Base-by-base conservation (phyloP, 2,113 vertebrate species). In the Muntiacus muntjak region DNA sequence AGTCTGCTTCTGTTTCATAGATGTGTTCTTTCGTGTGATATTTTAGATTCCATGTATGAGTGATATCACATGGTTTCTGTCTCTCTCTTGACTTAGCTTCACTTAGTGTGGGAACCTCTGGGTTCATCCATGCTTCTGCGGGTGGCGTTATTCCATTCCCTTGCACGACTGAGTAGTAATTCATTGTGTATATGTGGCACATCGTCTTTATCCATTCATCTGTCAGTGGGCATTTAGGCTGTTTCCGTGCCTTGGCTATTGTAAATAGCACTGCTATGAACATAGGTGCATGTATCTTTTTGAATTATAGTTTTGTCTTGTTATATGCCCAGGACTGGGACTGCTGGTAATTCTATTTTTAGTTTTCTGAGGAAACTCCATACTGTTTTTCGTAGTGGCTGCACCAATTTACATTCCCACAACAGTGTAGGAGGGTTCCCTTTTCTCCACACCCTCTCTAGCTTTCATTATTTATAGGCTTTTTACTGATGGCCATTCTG, bases 21-120 rank as follows among this genome's bases (percentile, higher is more conserved):
- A 26, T 4, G 2, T 26, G 25, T 45, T 28, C 40, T 26, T 78
- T 25, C 0, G 1, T 16, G 40, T 28, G 13, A 23, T 78, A 8
- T 28, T 15, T 78, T 15, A 45, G 74, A 28, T 26, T 26, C 40
- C 23, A 1, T 45, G 40, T 28, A 1, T 28, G 4, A 28, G 40
- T 1, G 25, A 2, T 15, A 0, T 45, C 74, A 45, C 40, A 0
- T 2, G 71, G 12, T 4, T 0, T 4, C 28, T 78, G 74, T 45
- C 74, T 45, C 15, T 76, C 23, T 45, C 45, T 25, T 15, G 6
- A 76, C 71, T 43, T 58, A 50, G 1, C 19, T 2, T 36, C 64
- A 13, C 36, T 28, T 26, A 2, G 25, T 45, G 40, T 15, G 74
- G 1, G 14, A 4, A 1, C 7, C 74, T 76, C 40, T 45, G 28